Percentiles rank a stretch among this genome's conserved stretches.
phyloP scores from a whole-genome alignment of 2,113 vertebrate species.

The Symphodus melops region DNA sequence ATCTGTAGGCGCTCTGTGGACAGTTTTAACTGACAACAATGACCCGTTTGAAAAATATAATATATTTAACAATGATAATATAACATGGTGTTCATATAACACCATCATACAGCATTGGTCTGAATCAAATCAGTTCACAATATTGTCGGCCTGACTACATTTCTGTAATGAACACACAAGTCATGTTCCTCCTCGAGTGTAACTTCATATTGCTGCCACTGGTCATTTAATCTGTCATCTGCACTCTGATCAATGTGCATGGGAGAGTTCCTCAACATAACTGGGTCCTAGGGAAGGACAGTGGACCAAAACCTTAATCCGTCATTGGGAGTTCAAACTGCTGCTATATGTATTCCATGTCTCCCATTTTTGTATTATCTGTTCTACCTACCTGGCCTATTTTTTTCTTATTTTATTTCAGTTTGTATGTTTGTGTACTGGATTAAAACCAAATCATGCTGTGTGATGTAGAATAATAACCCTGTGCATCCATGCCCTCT shows the following conservation, averaged over 20 bases:
- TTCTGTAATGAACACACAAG: background rate
- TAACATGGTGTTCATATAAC: too few species aligned
- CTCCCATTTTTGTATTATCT: background rate
- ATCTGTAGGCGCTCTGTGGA: too few species aligned
- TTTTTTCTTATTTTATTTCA: background rate
- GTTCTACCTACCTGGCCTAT: background rate
- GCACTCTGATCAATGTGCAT: constrained; percentile 2
- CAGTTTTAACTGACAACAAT: too few species aligned
- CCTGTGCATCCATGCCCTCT: background rate
- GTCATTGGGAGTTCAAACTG: background rate
- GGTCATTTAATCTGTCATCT: constrained; percentile 13
- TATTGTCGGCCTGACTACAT: background rate
- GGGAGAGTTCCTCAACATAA: background rate
- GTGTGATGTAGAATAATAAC: background rate
- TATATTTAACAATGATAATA: too few species aligned
- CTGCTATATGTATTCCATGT: background rate
- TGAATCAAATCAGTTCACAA: too few species aligned
- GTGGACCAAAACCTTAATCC: background rate
- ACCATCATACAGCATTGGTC: too few species aligned
- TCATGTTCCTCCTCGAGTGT: background rate
- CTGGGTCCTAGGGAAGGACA: background rate
- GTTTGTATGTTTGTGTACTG: background rate
- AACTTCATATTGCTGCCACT: background rate
- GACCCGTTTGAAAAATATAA: too few species aligned
- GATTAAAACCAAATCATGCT: background rate